Evolutionary conservation across 2,113 vertebrate species (phyloP), one percentile per base, ranked within the genome.

Genomic region (Nibea coibor): DNA sequence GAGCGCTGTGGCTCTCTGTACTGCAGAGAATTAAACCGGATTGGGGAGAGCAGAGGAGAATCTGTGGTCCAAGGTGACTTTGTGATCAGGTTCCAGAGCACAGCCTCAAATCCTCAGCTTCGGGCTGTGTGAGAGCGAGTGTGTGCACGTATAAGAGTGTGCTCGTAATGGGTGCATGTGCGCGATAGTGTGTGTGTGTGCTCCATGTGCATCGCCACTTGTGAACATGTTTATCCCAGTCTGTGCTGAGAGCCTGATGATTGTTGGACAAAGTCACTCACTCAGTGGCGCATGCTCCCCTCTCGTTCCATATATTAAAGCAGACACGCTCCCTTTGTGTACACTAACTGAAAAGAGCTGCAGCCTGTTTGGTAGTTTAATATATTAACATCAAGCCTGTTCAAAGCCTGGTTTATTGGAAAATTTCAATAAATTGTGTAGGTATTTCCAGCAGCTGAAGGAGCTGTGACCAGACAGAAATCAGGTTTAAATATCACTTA

Each of bases 61-160:
- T 90, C 89, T 90, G 87, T 88, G 89, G 89, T 94, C 93, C 94
- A 95, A 95, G 95, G 94, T 95, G 95, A 95, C 95, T 94, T 95
- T 95, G 94, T 94, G 93, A 94, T 93, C 91, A 89, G 87, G 92
- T 93, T 95, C 93, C 94, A 95, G 92, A 92, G 92, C 84, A 61
- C 88, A 93, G 93, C 88, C 86, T 91, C 87, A 95, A 95, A 94
- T 94, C 94, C 92, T 91, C 86, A 85, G 91, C 93, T 93, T 81
- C 87, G 75, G 91, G 93, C 89, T 88, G 81, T 90, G 87, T 89
- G 75, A 78, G 78, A 80, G 54, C 10, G 9, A 39, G 53, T 78
- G 80, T 83, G 88, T 84, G 77, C 51, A 31, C 24, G 67, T 75
- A 51, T 72, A 72, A 81, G 74, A 65, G 68, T 88, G 77, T 75